phyloP scores from a whole-genome alignment of 37 sponge, comb jelly and placozoan genomes.

The Mnemiopsis leidyi region DNA sequence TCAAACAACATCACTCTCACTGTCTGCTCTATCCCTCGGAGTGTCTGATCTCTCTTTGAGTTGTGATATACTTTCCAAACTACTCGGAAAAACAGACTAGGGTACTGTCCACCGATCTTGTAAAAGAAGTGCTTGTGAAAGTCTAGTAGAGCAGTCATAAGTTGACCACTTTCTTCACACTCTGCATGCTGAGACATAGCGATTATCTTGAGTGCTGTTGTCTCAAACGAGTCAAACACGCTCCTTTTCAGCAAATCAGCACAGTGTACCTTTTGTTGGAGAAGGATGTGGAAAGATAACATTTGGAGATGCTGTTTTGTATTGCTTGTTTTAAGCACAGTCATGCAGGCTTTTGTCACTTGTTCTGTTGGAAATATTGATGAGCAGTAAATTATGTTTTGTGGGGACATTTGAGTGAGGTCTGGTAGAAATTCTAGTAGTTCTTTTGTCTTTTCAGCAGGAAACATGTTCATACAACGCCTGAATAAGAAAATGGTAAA shows the following conservation, averaged over 20 bases:
- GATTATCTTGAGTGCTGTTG: constrained; percentile 20
- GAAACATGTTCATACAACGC: background rate
- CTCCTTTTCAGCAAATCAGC: background rate
- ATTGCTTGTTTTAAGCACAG: constrained; percentile 26
- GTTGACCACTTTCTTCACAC: constrained; percentile 20
- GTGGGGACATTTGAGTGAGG: background rate
- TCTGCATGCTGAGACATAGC: background rate
- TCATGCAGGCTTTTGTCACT: background rate
- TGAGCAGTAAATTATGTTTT: background rate
- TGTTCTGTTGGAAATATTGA: background rate
- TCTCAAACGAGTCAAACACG: background rate
- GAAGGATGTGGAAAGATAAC: constrained; percentile 4
- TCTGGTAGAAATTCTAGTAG: background rate
- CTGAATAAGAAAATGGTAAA: background rate
- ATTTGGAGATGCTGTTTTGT: background rate
- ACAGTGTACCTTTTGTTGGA: constrained; percentile 3
- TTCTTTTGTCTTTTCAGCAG: background rate
- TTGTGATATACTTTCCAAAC: constrained; percentile 21
- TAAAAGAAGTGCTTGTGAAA: constrained; percentile 35
- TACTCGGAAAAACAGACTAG: constrained; percentile 23
- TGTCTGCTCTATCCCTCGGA: constrained; percentile 7
- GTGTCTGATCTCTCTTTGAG: constrained; percentile 23
- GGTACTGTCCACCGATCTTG: constrained; percentile 9
- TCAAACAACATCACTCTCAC: constrained; percentile 29
- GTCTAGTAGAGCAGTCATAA: constrained; percentile 2